Evolutionary conservation across 1,140 invertebrate species (phyloP).

Genomic region (Ruditapes philippinarum): DNA sequence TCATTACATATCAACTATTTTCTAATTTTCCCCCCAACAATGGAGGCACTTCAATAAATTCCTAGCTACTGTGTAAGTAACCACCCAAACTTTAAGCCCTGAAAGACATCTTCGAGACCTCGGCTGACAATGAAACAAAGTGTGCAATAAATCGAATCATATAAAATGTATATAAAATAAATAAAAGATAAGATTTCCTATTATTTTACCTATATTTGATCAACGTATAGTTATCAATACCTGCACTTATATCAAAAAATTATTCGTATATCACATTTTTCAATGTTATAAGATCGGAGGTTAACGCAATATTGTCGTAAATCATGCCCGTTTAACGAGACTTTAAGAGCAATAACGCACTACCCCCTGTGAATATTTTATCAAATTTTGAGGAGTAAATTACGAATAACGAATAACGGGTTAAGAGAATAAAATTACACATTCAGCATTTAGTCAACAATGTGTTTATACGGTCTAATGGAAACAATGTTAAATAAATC

Average conservation of each 20-base stretch:
- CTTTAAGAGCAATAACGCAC: background rate
- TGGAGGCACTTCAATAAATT: conserved; percentile 12
- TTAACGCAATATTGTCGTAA: conserved; percentile 18
- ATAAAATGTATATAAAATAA: conserved; percentile 38
- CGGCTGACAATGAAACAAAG: too few species aligned
- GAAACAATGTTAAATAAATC: background rate
- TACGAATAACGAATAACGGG: background rate
- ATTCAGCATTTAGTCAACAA: conserved; percentile 22
- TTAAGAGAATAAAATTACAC: conserved; percentile 25
- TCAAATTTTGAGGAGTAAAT: conserved; percentile 33
- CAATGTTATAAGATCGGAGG: background rate
- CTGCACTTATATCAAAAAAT: conserved; percentile 52
- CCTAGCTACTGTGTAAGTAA: background rate
- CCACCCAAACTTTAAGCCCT: background rate
- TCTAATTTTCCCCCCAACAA: too few species aligned
- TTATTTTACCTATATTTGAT: conserved; percentile 40
- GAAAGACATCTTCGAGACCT: background rate
- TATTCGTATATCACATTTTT: conserved; percentile 20
- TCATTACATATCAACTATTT: too few species aligned
- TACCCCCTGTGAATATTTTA: background rate
- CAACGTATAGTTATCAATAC: conserved; percentile 6
- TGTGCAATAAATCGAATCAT: conserved; percentile 29
- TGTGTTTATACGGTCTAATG: conserved; percentile 50
- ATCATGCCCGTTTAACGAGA: background rate
- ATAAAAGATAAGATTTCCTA: conserved; percentile 48